A percentile compares a stretch with the other conserved stretches of the same genome.
Evolutionary conservation across 2,113 vertebrate species (phyloP).

Genomic region (Colius striatus): DNA sequence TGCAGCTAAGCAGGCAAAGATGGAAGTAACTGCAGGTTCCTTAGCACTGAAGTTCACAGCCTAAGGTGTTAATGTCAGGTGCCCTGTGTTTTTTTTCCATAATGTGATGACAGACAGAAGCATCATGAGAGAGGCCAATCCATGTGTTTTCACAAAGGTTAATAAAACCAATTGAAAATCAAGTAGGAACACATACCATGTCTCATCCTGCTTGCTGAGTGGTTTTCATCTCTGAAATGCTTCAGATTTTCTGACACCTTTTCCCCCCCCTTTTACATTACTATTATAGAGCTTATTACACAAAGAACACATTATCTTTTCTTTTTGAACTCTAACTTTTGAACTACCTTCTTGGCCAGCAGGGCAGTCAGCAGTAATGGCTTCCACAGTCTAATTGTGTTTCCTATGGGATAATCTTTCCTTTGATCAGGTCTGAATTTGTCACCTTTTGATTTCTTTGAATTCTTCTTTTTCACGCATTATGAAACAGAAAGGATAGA

Average conservation of each 20-base stretch:
- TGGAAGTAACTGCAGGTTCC: rapidly evolving
- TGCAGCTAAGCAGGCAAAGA: neutral
- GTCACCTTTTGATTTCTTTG: conserved; percentile 10
- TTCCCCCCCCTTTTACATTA: neutral
- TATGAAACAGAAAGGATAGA: neutral
- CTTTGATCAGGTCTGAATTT: conserved; percentile 3
- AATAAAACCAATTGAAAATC: neutral
- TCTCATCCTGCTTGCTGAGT: neutral
- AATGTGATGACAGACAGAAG: neutral
- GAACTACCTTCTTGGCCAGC: neutral
- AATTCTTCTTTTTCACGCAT: neutral
- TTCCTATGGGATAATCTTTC: neutral
- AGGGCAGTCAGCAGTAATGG: neutral
- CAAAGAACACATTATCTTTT: neutral
- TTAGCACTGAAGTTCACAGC: neutral
- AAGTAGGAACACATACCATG: neutral
- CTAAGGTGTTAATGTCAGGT: neutral
- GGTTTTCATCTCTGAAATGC: neutral
- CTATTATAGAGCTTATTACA: neutral
- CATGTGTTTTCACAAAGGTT: neutral
- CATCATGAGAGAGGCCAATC: neutral
- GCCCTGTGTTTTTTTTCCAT: neutral
- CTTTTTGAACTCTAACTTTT: neutral
- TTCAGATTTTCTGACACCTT: neutral
- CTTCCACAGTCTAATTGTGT: neutral